A percentile compares a stretch with the other conserved stretches of the same genome.
These are phyloP conservation scores for Apogon hyalosoma DNA, from an alignment of 2,797 vertebrate species.

Conservation along the genomic window DNA sequence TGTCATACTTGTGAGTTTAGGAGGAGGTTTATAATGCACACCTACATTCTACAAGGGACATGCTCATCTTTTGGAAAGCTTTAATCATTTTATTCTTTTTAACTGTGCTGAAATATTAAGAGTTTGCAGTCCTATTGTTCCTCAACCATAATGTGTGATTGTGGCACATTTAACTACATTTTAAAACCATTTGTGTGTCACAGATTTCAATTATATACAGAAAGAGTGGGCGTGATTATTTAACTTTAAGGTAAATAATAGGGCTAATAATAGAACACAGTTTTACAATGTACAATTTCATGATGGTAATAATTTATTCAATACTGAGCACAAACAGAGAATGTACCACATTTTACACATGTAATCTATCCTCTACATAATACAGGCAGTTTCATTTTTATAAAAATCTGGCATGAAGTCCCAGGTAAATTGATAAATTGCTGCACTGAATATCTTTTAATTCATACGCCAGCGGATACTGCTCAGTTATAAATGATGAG, in stretches of 20 bases:
- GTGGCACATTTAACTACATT: no score
- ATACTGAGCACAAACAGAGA: conserved; percentile 1
- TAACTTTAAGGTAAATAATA: neutral
- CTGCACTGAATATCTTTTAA: conserved; percentile 22
- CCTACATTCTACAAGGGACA: neutral
- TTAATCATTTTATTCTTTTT: neutral
- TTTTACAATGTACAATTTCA: conserved; percentile 1
- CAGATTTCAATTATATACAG: no score
- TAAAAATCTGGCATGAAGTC: neutral
- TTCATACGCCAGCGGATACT: conserved; percentile 27
- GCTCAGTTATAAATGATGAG: conserved; percentile 62
- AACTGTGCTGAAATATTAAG: conserved; percentile 8
- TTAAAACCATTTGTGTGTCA: no score
- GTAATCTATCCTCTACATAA: conserved; percentile 17
- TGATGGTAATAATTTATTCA: conserved; percentile 3
- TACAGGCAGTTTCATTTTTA: conserved; percentile 10
- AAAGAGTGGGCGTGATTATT: no score
- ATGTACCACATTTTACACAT: conserved; percentile 4
- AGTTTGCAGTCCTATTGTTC: neutral
- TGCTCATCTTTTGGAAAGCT: neutral
- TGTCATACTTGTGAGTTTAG: conserved; percentile 24
- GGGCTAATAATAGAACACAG: neutral
- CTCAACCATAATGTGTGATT: no score
- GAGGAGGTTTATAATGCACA: conserved; percentile 6
- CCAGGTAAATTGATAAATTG: conserved; percentile 26